Base-by-base conservation (phyloP, 2,113 vertebrate genomes). In the Rhagologus leucostigma region DNA sequence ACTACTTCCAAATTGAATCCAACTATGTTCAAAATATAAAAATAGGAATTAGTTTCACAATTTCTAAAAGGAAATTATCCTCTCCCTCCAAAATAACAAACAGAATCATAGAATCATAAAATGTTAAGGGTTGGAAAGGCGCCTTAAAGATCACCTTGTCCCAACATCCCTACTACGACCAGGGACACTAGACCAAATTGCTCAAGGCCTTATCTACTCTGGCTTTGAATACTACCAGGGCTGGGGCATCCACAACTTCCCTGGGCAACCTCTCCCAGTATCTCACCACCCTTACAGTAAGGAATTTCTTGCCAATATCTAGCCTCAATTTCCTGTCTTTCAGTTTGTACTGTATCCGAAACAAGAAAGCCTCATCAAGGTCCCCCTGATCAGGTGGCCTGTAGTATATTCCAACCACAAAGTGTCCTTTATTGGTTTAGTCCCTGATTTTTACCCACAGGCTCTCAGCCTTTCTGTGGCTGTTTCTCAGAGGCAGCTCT, bases 361-460 rank as follows among this genome's bases (percentile, higher is more conserved):
- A 24, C 9, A 56, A 64, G 50, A 71, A 49, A 10, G 10, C 8
- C 26, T 49, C 35, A 35, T 32, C 39, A 37, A 49, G 9, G 11
- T 56, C 4, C 27, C 6, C 3, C 6, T 4, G 1, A 5, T 18
- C 13, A 30, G 11, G 2, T 35, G 17, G 6, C 9, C 30, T 63
- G 37, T 16, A 49, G 21, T 27, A 32, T 7, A 64, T 9, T 4
- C 11, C 42, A 57, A 1, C 21, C 3, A 56, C 27, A 57, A 64
- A 1, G 2, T 22, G 9, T 49, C 14, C 6, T 52, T 52, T 33
- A 10, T 33, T 52, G 18, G 3, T 46, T 59, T 44, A 33, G 10
- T 13, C 27, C 22, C 12, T 52, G 37, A 29, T 18, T 68, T 68
- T 52, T 16, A 33, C 22, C 18, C 9, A 12, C 15, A 44, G 5